Evolutionary conservation across 2,888 invertebrate genomes (phyloP).

Genomic region (Digitonthophagus gazella): DNA sequence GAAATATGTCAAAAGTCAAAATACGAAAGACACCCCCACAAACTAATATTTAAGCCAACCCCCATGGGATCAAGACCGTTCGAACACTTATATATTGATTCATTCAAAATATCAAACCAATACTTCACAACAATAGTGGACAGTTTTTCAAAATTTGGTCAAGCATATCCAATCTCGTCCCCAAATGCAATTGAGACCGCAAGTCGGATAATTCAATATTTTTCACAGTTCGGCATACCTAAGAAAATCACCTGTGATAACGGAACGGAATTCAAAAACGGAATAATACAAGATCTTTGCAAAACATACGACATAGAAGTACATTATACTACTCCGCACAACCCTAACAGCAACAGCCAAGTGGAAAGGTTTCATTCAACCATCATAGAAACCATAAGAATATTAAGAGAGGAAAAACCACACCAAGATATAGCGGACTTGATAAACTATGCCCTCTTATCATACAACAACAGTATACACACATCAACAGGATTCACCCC

Average conservation of each 20-base stretch:
- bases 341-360: constrained; percentile 30
- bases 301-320: constrained; percentile 30
- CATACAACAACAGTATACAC: constrained; percentile 29
- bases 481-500: constrained; percentile 27
- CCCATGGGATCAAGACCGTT: constrained; percentile 22
- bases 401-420: constrained; percentile 20
- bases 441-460: constrained; percentile 18
- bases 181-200: constrained; percentile 26
- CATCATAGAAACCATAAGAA: constrained; percentile 28
- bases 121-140: constrained; percentile 33
- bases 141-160: constrained; percentile 32
- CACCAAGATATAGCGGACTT: constrained; percentile 12
- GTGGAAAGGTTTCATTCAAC: constrained; percentile 33
- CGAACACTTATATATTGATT: constrained; percentile 22
- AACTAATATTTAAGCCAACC: constrained; percentile 22
- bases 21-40: constrained; percentile 23
- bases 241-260: constrained; percentile 32
- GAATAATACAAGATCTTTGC: constrained; percentile 28
- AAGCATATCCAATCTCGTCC: constrained; percentile 28
- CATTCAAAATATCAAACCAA: constrained; percentile 20
- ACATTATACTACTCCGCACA: constrained; percentile 30
- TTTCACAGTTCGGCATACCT: constrained; percentile 30
- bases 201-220: constrained; percentile 30
- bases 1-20: constrained; percentile 25
- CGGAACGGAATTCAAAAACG: constrained; percentile 31